phyloP scores from a whole-genome alignment of 2,113 vertebrate genomes.

The Colossoma macropomum region DNA sequence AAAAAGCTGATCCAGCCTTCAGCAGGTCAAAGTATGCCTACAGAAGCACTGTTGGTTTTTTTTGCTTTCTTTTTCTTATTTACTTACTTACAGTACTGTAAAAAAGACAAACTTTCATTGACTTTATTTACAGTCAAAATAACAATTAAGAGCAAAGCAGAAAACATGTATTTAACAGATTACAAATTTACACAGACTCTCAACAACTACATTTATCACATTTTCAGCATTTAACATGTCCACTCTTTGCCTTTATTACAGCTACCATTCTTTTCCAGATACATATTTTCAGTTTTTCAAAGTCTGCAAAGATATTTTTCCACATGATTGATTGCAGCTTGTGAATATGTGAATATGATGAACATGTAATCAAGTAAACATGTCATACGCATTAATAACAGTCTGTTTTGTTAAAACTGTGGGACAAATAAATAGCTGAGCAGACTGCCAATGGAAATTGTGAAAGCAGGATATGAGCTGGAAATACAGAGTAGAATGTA shows the following conservation, averaged over 20 bases:
- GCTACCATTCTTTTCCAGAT: too few species aligned
- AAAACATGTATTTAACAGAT: too few species aligned
- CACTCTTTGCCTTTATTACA: too few species aligned
- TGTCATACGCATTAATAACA: constrained; percentile 37
- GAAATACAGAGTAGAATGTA: constrained; percentile 45
- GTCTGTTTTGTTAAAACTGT: constrained; percentile 44
- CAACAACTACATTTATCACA: too few species aligned
- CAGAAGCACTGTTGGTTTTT: not conserved
- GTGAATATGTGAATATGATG: constrained; percentile 18
- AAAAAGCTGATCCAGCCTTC: constrained; percentile 9
- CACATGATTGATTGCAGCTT: constrained; percentile 14
- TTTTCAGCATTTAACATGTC: too few species aligned
- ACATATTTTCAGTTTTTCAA: too few species aligned
- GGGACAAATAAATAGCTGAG: constrained; percentile 49
- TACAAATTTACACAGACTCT: too few species aligned
- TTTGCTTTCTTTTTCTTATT: not conserved
- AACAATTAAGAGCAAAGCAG: too few species aligned
- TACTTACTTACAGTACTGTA: not conserved
- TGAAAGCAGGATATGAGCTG: constrained; percentile 29
- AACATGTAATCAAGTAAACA: constrained; percentile 38
- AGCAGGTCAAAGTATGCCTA: not conserved
- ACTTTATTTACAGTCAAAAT: too few species aligned
- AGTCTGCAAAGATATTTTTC: too few species aligned
- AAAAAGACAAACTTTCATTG: too few species aligned
- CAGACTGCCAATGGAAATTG: constrained; percentile 38